Evolutionary conservation across 2,113 vertebrate genomes (phyloP), one percentile per base, ranked within the genome.

Genomic region (Alligator mississippiensis): DNA sequence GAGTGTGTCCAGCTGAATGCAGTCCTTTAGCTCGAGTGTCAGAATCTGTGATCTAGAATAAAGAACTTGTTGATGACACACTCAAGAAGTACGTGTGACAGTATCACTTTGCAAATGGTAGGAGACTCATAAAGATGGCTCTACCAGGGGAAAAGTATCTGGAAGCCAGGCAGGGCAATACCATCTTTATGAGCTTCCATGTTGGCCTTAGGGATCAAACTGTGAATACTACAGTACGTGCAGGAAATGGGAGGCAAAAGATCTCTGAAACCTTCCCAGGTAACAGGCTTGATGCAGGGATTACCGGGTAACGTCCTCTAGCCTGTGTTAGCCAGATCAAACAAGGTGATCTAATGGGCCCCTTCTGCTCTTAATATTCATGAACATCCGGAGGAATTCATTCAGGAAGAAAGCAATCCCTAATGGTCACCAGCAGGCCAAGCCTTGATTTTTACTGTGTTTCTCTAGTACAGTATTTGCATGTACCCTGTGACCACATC

Each of bases 1-100:
- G 19, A 38, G 4, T 0, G 10, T 64, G 68, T 64, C 75, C 88
- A 59, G 17, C 22, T 72, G 30, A 4, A 74, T 27, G 58, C 57
- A 21, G 57, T 57, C 11, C 59, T 17, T 16, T n/a, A 25, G 66
- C 2, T 72, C 34, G 38, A 72, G 21, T 6, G 11, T 9, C 14
- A 21, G 21, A 72, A 34, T 34, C 34, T 38, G 68, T 21, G 30
- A 30, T 30, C 30, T 34, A 70, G 66, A 70, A 70, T 34, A 30
- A 19, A 11, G 11, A 21, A 19, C 12, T 19, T 19, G 16, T 66
- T 68, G 28, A 19, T 30, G 64, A 68, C n/a, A 10, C 21, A 16
- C 57, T 17, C 0, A 0, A 28, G 4, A 6, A 55, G 4, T 25
- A 5, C 2, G 0, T 1, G 34, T 15, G 62, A 91, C 3, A 0